phyloP scores from a whole-genome alignment of 2,113 vertebrate species.

The Hyaena hyaena region DNA sequence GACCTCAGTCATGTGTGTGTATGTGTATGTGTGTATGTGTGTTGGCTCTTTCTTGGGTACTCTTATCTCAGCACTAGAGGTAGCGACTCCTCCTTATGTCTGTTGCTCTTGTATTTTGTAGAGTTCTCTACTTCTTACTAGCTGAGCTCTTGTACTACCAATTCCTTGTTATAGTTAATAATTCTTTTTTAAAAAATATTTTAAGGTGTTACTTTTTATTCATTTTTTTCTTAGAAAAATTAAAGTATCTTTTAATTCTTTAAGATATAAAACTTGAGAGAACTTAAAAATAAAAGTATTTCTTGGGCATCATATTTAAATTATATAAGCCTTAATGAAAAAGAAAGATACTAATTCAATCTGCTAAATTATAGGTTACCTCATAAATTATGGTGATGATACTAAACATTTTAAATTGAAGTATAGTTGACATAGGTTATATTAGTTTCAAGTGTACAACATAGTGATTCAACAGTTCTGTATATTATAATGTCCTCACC shows the following conservation, averaged over 20 bases:
- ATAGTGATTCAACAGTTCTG: neutral
- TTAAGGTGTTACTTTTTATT: conserved; percentile 25
- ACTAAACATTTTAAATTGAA: conserved; percentile 68
- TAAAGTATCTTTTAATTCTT: neutral
- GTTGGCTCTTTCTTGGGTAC: neutral
- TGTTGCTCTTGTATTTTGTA: neutral
- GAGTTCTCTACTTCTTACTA: neutral
- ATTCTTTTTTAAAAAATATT: neutral
- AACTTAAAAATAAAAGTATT: conserved; percentile 53
- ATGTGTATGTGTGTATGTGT: neutral
- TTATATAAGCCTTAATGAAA: conserved; percentile 58
- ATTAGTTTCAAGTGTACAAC: neutral
- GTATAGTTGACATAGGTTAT: neutral
- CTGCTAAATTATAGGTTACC: conserved; percentile 53
- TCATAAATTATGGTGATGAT: conserved; percentile 43
- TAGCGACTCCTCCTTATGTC: neutral
- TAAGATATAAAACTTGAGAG: conserved; percentile 37
- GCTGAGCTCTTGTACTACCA: neutral
- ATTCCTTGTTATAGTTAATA: neutral
- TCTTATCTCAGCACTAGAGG: neutral
- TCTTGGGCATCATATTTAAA: conserved; percentile 54
- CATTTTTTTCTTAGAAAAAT: conserved; percentile 32
- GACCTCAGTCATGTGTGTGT: neutral
- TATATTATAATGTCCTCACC: neutral
- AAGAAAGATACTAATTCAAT: conserved; percentile 39